Evolutionary conservation across 2,888 invertebrate genomes (phyloP).

Genomic region (Hesperia comma): DNA sequence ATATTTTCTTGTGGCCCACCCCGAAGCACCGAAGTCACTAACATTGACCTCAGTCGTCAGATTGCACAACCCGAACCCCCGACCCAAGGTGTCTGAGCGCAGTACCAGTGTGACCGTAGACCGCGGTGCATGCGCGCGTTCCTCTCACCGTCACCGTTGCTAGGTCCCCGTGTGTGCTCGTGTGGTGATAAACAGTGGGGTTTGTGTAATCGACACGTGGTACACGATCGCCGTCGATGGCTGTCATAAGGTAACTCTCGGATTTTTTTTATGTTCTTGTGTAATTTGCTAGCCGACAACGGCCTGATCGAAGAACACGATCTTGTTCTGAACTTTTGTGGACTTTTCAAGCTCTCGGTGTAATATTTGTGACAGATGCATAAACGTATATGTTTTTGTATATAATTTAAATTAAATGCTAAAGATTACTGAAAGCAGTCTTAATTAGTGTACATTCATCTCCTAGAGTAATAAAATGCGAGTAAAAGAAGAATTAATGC

Average conservation of each 20-base stretch:
- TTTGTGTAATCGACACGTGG: not conserved
- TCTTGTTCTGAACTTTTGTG: too few species aligned
- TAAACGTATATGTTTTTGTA: too few species aligned
- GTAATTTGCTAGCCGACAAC: not conserved
- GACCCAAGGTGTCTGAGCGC: constrained; percentile 6
- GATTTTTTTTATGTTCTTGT: not conserved
- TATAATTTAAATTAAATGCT: too few species aligned
- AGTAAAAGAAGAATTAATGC: too few species aligned
- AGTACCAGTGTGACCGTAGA: constrained; percentile 44
- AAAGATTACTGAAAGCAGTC: too few species aligned
- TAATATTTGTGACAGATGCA: too few species aligned
- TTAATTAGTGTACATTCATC: too few species aligned
- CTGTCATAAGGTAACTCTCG: not conserved
- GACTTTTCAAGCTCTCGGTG: too few species aligned
- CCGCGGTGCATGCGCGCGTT: constrained; percentile 49
- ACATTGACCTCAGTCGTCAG: constrained; percentile 10
- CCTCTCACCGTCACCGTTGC: not conserved
- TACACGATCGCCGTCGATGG: not conserved
- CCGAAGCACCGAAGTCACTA: constrained; percentile 5
- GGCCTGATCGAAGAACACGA: too few species aligned
- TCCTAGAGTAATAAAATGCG: too few species aligned
- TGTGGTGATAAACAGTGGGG: constrained; percentile 9
- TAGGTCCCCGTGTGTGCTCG: not conserved
- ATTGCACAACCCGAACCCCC: constrained; percentile 5
- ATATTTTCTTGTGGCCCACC: not conserved